phyloP scores from a whole-genome alignment of 2,113 vertebrate species.

The Excalfactoria chinensis region DNA sequence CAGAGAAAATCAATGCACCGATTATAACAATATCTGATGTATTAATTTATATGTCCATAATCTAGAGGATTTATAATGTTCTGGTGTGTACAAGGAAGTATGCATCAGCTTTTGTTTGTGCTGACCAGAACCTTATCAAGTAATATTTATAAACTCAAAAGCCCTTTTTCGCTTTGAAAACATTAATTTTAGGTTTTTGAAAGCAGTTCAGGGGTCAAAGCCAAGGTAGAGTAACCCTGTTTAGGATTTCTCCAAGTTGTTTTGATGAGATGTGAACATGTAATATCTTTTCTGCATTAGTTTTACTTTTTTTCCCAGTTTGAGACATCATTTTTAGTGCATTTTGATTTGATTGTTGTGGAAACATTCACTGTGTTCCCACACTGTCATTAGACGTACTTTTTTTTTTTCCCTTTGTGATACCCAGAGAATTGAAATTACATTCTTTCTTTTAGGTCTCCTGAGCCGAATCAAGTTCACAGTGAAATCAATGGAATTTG shows the following conservation, averaged over 20 bases:
- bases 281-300: neutral
- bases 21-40: neutral
- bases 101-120: neutral
- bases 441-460: neutral
- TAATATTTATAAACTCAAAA: neutral
- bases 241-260: neutral
- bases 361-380: slow-evolving; percentile 39
- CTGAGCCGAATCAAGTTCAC: neutral
- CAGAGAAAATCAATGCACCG: neutral
- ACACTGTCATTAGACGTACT: neutral
- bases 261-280: neutral
- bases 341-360: slow-evolving; percentile 35
- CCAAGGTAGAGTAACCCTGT: neutral
- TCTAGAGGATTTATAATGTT: neutral
- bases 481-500: neutral
- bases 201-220: neutral
- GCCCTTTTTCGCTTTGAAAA: neutral
- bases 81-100: neutral
- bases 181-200: neutral
- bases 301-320: slow-evolving; percentile 1
- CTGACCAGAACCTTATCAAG: neutral
- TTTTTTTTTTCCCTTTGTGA: neutral
- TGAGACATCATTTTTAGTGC: neutral
- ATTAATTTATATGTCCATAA: neutral
- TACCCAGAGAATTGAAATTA: slow-evolving; percentile 1